phyloP scores from a whole-genome alignment of 2,113 vertebrate species.

The Sylvilagus bachmani region DNA sequence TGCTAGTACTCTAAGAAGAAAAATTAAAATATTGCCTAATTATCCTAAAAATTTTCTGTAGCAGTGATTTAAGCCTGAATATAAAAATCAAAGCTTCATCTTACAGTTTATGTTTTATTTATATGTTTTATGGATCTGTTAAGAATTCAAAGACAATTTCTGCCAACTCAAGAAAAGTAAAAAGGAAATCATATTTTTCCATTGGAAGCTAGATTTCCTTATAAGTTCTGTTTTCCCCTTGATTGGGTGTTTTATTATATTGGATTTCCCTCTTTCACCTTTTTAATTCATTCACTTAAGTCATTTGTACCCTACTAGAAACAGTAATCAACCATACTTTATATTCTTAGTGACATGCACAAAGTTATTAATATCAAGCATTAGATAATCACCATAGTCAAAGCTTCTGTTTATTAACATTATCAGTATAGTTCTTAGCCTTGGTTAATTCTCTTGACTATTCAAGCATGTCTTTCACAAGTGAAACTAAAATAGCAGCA shows the following conservation, averaged over 20 bases:
- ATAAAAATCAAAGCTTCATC: constrained; percentile 14
- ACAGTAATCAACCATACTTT: background rate
- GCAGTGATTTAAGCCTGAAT: background rate
- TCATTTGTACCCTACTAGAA: background rate
- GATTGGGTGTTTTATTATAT: background rate
- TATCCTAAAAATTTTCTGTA: background rate
- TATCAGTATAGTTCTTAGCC: background rate
- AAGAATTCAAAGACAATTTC: constrained; percentile 42
- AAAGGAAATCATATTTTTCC: constrained; percentile 14
- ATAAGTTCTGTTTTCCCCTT: background rate
- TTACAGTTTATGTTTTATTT: constrained; percentile 42
- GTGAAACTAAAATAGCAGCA: constrained; percentile 45
- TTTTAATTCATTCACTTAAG: background rate
- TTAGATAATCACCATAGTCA: background rate
- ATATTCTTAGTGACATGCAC: background rate
- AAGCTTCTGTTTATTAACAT: constrained; percentile 29
- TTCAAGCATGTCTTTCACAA: constrained; percentile 30
- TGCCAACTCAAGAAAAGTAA: constrained; percentile 38
- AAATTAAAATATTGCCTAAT: constrained; percentile 52
- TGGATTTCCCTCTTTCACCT: constrained; percentile 9
- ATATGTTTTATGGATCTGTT: constrained; percentile 5
- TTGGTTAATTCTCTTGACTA: background rate
- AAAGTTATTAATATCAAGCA: background rate
- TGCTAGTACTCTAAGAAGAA: constrained; percentile 41
- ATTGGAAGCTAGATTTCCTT: constrained; percentile 25